phyloP scores from a whole-genome alignment of 2,113 vertebrate species.

The Spizaetus ornatus region DNA sequence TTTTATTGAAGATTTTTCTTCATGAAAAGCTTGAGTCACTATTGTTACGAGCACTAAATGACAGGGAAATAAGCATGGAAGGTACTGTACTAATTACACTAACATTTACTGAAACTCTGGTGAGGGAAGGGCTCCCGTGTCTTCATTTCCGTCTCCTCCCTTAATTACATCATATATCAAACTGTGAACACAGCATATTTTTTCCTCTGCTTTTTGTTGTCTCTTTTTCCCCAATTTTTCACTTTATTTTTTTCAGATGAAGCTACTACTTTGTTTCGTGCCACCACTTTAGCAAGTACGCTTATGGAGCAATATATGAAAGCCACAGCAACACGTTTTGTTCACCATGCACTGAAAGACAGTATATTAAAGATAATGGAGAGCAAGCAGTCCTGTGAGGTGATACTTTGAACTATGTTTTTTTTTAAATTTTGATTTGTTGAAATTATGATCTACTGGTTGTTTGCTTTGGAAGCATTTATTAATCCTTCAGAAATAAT shows the following conservation, averaged over 20 bases:
- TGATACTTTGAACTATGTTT: slow-evolving; percentile 48
- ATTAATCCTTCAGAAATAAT: slow-evolving; percentile 15
- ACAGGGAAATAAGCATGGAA: slow-evolving; percentile 95
- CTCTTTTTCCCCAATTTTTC: background rate
- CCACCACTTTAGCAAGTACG: slow-evolving; percentile 94
- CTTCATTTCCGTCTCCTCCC: background rate
- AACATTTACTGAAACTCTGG: background rate
- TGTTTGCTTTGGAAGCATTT: background rate
- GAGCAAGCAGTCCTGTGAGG: slow-evolving; percentile 98
- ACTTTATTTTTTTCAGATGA: slow-evolving; percentile 79
- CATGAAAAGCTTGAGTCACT: slow-evolving; percentile 90
- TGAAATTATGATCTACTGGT: background rate
- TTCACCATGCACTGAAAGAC: slow-evolving; percentile 94
- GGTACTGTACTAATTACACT: slow-evolving; percentile 70
- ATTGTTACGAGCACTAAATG: slow-evolving; percentile 91
- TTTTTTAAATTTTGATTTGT: background rate
- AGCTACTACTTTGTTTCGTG: slow-evolving; percentile 94
- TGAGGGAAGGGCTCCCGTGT: background rate
- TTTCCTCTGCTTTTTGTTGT: background rate
- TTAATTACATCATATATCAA: background rate
- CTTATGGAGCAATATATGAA: slow-evolving; percentile 99
- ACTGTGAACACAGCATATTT: background rate
- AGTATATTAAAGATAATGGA: slow-evolving; percentile 97
- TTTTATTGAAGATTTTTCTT: slow-evolving; percentile 91
- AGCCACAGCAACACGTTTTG: slow-evolving; percentile 92